Conservation (phyloP, 53 echinoderm and acorn worm species). For the Antedon mediterranea region DNA sequence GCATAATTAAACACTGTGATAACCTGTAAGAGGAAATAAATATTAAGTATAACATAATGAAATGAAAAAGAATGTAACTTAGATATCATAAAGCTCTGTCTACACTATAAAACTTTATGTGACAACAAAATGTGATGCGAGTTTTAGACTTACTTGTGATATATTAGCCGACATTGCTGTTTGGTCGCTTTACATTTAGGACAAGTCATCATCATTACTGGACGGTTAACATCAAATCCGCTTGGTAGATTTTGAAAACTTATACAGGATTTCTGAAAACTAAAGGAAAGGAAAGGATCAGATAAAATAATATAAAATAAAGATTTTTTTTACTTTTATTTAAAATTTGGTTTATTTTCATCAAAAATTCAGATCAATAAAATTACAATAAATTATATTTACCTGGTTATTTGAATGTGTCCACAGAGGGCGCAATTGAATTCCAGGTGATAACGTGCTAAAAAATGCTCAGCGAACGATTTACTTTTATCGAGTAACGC, state of each 20-base stretch:
- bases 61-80: too few species aligned
- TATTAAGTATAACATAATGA: not conserved
- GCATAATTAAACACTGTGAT: conserved; percentile 65
- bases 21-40: conserved; percentile 24
- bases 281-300: conserved; percentile 12
- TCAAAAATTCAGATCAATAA: too few species aligned
- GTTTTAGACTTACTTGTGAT: conserved; percentile 21
- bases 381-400: conserved; percentile 20
- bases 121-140: too few species aligned
- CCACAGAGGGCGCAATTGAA: conserved; percentile 57
- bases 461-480: conserved; percentile 64
- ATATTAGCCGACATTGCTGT: conserved; percentile 42
- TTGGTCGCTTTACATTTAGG: conserved; percentile 23
- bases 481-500: conserved; percentile 32
- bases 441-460: conserved; percentile 41
- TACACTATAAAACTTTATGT: too few species aligned
- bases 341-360: too few species aligned
- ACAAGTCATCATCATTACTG: conserved; percentile 32
- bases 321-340: too few species aligned
- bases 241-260: conserved; percentile 26
- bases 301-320: too few species aligned
- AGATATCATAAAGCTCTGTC: too few species aligned
- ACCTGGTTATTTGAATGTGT: conserved; percentile 37
- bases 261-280: conserved; percentile 34
- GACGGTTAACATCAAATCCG: conserved; percentile 43